These are phyloP conservation scores for Barnardius zonarius DNA, from an alignment of 2,113 vertebrate species.

Conservation along the genomic window DNA sequence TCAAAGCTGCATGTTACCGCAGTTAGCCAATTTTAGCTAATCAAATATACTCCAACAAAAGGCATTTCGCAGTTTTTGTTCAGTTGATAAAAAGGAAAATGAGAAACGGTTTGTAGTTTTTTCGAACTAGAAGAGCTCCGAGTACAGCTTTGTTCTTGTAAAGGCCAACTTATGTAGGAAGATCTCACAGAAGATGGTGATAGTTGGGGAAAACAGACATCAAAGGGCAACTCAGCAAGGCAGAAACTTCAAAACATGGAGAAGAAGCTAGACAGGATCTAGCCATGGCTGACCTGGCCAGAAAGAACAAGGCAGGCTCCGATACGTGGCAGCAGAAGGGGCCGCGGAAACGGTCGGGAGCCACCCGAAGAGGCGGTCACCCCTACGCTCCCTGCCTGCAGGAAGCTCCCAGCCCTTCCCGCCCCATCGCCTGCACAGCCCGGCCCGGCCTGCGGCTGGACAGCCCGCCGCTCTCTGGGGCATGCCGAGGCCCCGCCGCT, in stretches of 20 bases:
- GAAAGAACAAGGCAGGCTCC: background rate
- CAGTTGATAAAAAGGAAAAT: background rate
- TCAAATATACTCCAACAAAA: background rate
- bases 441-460: background rate
- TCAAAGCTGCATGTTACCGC: background rate
- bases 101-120: background rate
- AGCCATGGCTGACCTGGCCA: fast-evolving
- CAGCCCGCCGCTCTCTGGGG: fast-evolving
- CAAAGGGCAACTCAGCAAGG: background rate
- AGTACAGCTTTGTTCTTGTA: background rate
- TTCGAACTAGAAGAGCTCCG: background rate
- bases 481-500: too few species aligned
- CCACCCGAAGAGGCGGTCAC: too few species aligned
- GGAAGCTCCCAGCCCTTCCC: background rate
- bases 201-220: fast-evolving
- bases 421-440: too few species aligned
- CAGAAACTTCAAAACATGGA: fast-evolving
- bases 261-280: background rate
- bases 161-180: background rate
- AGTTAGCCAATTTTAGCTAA: background rate
- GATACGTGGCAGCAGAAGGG: fast-evolving
- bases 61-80: background rate
- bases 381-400: background rate
- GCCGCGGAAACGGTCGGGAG: too few species aligned
- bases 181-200: background rate